These are phyloP conservation scores for Malurus splendens DNA, from an alignment of 2,797 vertebrate genomes.

Conservation along the genomic window DNA sequence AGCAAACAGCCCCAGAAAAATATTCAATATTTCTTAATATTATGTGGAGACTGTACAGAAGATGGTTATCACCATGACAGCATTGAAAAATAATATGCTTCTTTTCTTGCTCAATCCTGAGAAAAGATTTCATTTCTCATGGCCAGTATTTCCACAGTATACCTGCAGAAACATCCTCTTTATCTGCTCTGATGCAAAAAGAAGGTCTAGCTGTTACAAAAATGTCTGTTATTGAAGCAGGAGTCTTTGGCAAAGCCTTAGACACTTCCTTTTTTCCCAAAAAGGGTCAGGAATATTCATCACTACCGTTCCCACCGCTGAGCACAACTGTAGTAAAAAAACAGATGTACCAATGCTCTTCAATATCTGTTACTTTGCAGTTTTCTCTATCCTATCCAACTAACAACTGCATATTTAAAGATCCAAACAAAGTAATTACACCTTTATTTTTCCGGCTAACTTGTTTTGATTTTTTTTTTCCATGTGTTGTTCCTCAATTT, in stretches of 20 bases:
- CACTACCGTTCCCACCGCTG: background rate
- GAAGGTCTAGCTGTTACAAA: background rate
- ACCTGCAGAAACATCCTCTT: rapidly evolving
- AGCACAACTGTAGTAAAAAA: background rate
- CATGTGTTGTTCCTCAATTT: background rate
- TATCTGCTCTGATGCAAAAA: background rate
- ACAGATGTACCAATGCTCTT: background rate
- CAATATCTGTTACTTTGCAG: background rate
- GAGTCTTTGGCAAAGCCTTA: background rate
- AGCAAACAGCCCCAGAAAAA: background rate
- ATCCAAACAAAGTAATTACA: background rate
- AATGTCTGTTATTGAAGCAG: background rate
- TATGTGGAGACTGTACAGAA: background rate
- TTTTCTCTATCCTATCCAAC: background rate
- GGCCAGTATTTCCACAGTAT: background rate
- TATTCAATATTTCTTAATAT: background rate
- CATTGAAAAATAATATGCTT: background rate
- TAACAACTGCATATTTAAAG: background rate
- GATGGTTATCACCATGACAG: background rate
- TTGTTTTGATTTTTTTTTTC: background rate
- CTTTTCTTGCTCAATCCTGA: background rate
- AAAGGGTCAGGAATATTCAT: background rate
- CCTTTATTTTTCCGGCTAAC: background rate
- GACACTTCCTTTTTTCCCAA: background rate
- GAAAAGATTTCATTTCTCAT: background rate